Percentiles rank a stretch among this genome's conserved stretches.
phyloP scores from a whole-genome alignment of 2,888 invertebrate genomes.

The Nasonovia ribisnigri region DNA sequence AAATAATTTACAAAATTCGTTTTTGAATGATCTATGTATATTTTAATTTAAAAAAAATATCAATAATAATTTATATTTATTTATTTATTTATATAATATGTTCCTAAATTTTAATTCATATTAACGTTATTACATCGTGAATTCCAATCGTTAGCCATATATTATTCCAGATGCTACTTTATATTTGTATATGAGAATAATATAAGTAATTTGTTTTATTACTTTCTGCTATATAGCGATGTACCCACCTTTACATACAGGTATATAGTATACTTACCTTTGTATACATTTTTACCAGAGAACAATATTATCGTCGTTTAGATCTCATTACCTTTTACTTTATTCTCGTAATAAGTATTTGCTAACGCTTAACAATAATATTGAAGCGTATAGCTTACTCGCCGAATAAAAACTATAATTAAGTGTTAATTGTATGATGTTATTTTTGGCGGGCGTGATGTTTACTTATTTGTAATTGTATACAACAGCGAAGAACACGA shows the following conservation, averaged over 20 bases:
- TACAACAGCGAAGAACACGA: background rate
- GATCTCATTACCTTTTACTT: no score
- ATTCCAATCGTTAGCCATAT: background rate
- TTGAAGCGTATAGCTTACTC: background rate
- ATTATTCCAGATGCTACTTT: background rate
- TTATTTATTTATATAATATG: no score
- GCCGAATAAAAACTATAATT: background rate
- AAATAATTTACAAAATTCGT: slow-evolving; percentile 14
- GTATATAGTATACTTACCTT: no score
- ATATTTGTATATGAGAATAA: background rate
- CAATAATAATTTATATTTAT: background rate
- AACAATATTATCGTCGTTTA: no score
- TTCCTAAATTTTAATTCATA: background rate
- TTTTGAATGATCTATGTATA: background rate
- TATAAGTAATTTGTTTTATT: background rate
- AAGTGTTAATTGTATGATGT: background rate
- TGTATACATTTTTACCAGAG: no score
- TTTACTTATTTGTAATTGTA: background rate
- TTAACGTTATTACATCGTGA: background rate
- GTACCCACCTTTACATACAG: no score
- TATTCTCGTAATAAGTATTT: no score
- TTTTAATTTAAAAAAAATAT: background rate
- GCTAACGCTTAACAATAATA: no score
- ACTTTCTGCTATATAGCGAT: background rate
- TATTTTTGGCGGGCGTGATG: background rate